Evolutionary conservation across 2,113 vertebrate genomes (phyloP).

Genomic region (Catharus bicknelli): DNA sequence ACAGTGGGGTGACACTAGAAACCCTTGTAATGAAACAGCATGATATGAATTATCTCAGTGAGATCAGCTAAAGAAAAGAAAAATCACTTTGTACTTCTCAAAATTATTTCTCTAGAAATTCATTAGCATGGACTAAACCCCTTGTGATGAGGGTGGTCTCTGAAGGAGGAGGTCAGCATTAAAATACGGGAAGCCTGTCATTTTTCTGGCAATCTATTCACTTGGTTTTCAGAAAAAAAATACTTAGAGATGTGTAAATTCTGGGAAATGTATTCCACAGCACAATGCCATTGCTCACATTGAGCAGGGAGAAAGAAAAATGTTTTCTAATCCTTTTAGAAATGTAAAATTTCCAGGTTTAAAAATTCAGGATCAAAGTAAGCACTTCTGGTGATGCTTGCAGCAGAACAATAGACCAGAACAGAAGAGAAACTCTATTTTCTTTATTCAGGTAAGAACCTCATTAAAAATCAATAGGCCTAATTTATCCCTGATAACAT

Average conservation of each 20-base stretch:
- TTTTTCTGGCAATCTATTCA: neutral
- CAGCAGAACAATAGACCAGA: neutral
- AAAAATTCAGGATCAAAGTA: conserved; percentile 13
- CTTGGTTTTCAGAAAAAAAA: neutral
- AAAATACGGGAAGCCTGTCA: neutral
- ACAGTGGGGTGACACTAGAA: neutral
- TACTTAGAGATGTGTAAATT: neutral
- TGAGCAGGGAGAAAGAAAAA: neutral
- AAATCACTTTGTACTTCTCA: neutral
- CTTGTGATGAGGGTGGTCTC: neutral
- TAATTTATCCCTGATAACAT: conserved; percentile 46
- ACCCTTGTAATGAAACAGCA: neutral
- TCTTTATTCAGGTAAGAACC: conserved; percentile 33
- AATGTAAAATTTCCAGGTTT: neutral
- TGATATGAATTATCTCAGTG: neutral
- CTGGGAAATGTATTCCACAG: neutral
- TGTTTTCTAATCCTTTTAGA: neutral
- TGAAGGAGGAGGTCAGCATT: neutral
- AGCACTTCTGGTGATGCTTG: neutral
- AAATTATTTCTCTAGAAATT: neutral
- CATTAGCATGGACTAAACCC: neutral
- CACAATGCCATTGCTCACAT: neutral
- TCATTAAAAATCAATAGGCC: conserved; percentile 57
- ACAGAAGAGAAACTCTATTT: conserved; percentile 6
- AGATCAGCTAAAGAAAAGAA: neutral